These are phyloP conservation scores for Lamellibrachia columna DNA, from an alignment of 2,888 invertebrate genomes.

Conservation along the genomic window DNA sequence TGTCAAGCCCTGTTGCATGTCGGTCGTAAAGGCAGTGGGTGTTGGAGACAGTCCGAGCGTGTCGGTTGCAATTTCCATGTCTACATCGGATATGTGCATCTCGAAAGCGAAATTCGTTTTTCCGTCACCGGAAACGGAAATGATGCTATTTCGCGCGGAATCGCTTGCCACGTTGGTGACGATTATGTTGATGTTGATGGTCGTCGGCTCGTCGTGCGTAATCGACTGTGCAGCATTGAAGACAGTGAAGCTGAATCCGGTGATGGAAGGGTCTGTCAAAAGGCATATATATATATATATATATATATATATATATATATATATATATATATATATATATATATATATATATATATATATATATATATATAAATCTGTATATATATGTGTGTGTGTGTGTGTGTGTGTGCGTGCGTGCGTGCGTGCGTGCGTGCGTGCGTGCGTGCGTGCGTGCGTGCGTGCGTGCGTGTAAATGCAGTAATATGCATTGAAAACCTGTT, in stretches of 20 bases:
- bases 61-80: conserved; percentile 16
- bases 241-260: neutral
- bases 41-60: neutral
- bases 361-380: too few species aligned
- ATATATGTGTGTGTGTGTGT: too few species aligned
- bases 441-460: too few species aligned
- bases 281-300: neutral
- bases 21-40: neutral
- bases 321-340: too few species aligned
- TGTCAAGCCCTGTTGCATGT: neutral
- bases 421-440: too few species aligned
- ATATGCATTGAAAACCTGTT: too few species aligned
- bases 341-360: too few species aligned
- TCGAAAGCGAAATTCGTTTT: neutral
- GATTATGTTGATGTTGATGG: neutral
- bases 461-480: too few species aligned
- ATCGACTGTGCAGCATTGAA: neutral
- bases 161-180: conserved; percentile 4
- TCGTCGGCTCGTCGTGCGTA: neutral
- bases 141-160: neutral
- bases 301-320: too few species aligned
- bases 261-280: neutral
- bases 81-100: conserved; percentile 10
- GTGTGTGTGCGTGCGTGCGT: too few species aligned
- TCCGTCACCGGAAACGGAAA: conserved; percentile 12